Conservation (phyloP, 2,888 invertebrate species). For the Acronicta aceris region DNA sequence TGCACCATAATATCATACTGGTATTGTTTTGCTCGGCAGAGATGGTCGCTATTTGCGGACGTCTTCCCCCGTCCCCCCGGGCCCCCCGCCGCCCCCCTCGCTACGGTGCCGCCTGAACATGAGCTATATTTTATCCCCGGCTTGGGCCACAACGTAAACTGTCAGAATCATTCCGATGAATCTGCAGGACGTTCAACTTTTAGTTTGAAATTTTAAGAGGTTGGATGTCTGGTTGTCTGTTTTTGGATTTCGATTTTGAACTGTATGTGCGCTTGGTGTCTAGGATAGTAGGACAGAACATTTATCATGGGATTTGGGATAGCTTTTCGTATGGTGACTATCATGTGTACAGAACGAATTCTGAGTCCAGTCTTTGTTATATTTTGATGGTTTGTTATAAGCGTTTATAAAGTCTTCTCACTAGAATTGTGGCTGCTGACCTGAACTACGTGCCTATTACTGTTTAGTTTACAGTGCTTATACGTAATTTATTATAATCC, state of each 20-base stretch:
- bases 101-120: slow-evolving; percentile 85
- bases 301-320: slow-evolving; percentile 4
- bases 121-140: slow-evolving; percentile 88
- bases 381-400: not conserved
- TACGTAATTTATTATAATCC: slow-evolving; percentile 38
- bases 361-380: too few species aligned
- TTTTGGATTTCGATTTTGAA: slow-evolving; percentile 34
- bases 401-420: slow-evolving; percentile 3
- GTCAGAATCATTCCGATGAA: slow-evolving; percentile 83
- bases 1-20: slow-evolving; percentile 84
- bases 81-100: slow-evolving; percentile 61
- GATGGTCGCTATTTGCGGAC: slow-evolving; percentile 87
- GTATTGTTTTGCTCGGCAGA: slow-evolving; percentile 86
- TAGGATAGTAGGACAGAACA: slow-evolving; percentile 6
- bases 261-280: slow-evolving; percentile 11
- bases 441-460: slow-evolving; percentile 4
- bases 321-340: not conserved
- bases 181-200: slow-evolving; percentile 86
- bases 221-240: slow-evolving; percentile 53
- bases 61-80: slow-evolving; percentile 65
- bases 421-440: slow-evolving; percentile 18
- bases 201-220: slow-evolving; percentile 72
- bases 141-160: slow-evolving; percentile 85
- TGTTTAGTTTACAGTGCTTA: slow-evolving; percentile 28
- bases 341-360: too few species aligned